Evolutionary conservation across 92 coral and sea anemone species (phyloP).

Genomic region (Palythoa grandiflora): DNA sequence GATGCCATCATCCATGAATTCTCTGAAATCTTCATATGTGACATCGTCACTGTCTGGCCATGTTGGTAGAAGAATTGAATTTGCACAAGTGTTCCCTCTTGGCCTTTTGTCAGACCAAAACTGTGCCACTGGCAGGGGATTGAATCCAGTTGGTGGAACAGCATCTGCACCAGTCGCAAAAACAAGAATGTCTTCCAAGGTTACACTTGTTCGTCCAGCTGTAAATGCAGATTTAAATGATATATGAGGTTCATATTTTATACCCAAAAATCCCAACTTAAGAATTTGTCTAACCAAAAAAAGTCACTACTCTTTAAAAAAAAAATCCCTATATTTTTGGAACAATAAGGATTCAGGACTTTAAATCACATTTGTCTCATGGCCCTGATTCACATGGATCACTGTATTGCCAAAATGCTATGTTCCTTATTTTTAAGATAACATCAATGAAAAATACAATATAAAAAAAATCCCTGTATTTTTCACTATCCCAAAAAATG

Average conservation of each 20-base stretch:
- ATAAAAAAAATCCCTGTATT: background rate
- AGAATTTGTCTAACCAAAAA: no score
- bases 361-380: no score
- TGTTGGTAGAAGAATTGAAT: conserved; percentile 55
- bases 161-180: conserved; percentile 9
- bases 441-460: no score
- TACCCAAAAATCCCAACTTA: no score
- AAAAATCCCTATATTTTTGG: no score
- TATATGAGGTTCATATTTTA: no score
- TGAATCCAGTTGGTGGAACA: conserved; percentile 57
- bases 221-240: background rate
- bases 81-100: conserved; percentile 61
- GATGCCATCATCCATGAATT: conserved; percentile 50
- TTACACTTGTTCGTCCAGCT: background rate
- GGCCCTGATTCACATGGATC: no score
- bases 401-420: no score
- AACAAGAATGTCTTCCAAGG: background rate
- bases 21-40: conserved; percentile 52
- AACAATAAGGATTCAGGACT: no score
- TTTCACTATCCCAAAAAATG: background rate
- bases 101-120: conserved; percentile 57
- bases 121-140: conserved; percentile 40
- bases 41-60: conserved; percentile 57
- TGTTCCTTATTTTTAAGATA: no score
- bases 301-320: no score